A percentile compares a stretch with the other conserved stretches of the same genome.
phyloP scores from a whole-genome alignment of 2,888 invertebrate genomes.

The Pycnomerus fuliginosus region DNA sequence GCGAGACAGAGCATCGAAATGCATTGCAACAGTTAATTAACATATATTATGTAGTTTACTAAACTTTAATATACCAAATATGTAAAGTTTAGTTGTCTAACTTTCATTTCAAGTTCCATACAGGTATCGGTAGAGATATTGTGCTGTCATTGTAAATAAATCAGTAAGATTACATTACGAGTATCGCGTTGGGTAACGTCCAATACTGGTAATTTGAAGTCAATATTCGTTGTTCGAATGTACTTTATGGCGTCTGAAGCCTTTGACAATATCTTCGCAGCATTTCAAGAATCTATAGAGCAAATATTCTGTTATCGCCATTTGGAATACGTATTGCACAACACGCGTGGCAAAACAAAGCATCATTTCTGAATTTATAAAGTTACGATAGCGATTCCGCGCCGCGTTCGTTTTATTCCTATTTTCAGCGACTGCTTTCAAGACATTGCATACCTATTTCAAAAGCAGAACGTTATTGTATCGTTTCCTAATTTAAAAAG shows the following conservation, averaged over 20 bases:
- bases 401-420: constrained; percentile 23
- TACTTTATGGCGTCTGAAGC: constrained; percentile 15
- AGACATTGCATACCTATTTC: constrained; percentile 27
- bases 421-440: constrained; percentile 19
- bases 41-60: no score
- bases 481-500: constrained; percentile 25
- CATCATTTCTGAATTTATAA: constrained; percentile 31
- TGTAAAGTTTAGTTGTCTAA: no score
- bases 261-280: constrained; percentile 15
- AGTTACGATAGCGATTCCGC: constrained; percentile 28
- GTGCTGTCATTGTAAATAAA: no score
- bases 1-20: no score
- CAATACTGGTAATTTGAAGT: no score
- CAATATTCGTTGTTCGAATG: no score
- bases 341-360: constrained; percentile 31
- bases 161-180: no score
- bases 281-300: constrained; percentile 20
- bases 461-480: constrained; percentile 25
- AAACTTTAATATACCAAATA: no score
- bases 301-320: constrained; percentile 29
- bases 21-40: no score
- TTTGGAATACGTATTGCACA: constrained; percentile 30
- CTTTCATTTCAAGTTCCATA: no score
- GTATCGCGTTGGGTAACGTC: no score
- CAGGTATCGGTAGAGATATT: no score